These are phyloP conservation scores for Parascotia fuliginaria DNA, from an alignment of 2,888 invertebrate genomes.

Conservation along the genomic window DNA sequence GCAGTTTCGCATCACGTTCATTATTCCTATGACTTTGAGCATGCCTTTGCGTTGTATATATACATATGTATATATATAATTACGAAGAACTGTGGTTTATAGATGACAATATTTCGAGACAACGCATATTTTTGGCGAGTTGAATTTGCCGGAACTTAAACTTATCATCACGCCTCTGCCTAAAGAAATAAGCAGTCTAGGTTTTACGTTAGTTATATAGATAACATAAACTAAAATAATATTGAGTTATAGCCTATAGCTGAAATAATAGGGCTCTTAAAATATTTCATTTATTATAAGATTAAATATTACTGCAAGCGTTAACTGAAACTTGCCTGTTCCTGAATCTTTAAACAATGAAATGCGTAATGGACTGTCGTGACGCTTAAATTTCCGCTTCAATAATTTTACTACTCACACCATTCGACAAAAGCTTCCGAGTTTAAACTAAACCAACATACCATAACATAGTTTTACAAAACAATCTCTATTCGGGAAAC, in stretches of 20 bases:
- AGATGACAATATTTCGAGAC: too few species aligned
- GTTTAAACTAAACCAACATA: constrained; percentile 4
- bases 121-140: too few species aligned
- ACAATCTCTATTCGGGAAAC: constrained; percentile 1
- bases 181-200: too few species aligned
- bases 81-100: neutral
- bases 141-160: too few species aligned
- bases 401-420: neutral
- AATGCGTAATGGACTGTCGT: neutral
- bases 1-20: constrained; percentile 28
- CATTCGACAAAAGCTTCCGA: neutral
- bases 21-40: constrained; percentile 33
- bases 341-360: neutral
- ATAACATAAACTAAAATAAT: too few species aligned
- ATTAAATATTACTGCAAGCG: too few species aligned
- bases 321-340: neutral
- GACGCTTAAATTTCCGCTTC: neutral
- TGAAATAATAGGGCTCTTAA: too few species aligned
- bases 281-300: too few species aligned
- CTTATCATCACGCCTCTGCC: too few species aligned
- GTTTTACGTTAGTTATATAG: too few species aligned
- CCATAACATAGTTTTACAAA: constrained; percentile 2
- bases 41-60: constrained; percentile 14
- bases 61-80: neutral
- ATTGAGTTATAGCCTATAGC: too few species aligned